These are phyloP conservation scores for Ceuthmochares aereus DNA, from an alignment of 2,113 vertebrate species.

Conservation along the genomic window DNA sequence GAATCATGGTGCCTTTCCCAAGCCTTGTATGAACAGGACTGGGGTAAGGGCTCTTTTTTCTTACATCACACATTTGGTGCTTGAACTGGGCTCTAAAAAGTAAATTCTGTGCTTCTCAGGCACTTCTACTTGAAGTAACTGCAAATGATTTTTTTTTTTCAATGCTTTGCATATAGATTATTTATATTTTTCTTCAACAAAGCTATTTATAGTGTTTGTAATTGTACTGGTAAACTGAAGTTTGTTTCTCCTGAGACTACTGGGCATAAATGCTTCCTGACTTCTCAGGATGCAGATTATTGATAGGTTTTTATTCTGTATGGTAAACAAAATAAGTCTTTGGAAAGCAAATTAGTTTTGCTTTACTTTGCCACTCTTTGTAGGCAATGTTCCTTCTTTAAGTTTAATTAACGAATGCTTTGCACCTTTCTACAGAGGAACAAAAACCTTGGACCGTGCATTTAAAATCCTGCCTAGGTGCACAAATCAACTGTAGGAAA, in stretches of 20 bases:
- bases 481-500: neutral
- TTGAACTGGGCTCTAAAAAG: constrained; percentile 70
- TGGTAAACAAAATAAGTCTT: neutral
- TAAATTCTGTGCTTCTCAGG: constrained; percentile 84
- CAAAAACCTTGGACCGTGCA: neutral
- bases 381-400: neutral
- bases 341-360: neutral
- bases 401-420: neutral
- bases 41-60: constrained; percentile 81
- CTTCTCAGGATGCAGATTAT: neutral
- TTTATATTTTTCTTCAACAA: neutral
- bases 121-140: constrained; percentile 1
- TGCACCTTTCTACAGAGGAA: neutral
- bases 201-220: neutral
- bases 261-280: neutral
- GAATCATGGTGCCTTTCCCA: constrained; percentile 86
- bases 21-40: constrained; percentile 89
- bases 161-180: neutral
- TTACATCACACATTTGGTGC: constrained; percentile 60
- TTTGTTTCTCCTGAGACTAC: neutral
- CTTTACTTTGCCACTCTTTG: neutral
- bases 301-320: neutral
- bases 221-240: neutral
- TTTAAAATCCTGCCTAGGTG: neutral
- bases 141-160: neutral